Conservation (phyloP, 2,888 invertebrate genomes). For the Cheilosia vulpina region DNA sequence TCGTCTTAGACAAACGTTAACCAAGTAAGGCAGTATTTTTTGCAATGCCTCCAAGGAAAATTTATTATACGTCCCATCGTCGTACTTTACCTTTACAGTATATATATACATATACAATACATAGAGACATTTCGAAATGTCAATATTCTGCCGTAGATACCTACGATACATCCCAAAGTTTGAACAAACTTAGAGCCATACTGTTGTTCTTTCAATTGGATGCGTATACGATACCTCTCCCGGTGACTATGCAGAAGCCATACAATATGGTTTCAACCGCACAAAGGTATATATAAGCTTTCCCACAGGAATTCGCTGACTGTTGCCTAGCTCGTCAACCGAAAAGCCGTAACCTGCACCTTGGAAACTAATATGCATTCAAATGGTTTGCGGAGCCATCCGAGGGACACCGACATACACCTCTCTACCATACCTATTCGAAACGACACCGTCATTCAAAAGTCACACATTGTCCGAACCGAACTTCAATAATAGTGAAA, state of each 20-base stretch:
- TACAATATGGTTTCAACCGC: background rate
- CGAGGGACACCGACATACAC: background rate
- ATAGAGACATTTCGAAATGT: too few relatives aligned
- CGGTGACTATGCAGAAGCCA: background rate
- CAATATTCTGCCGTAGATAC: background rate
- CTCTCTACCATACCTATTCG: background rate
- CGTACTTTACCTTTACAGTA: too few relatives aligned
- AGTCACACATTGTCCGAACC: constrained; percentile 29
- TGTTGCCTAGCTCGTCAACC: constrained; percentile 16
- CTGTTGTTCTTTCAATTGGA: background rate
- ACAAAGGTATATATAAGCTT: background rate
- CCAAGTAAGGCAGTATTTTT: too few relatives aligned
- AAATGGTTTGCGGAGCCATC: constrained; percentile 14
- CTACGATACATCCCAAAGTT: background rate
- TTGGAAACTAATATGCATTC: constrained; percentile 37
- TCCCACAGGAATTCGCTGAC: constrained; percentile 21
- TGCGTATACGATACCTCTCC: background rate
- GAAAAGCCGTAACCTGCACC: constrained; percentile 15
- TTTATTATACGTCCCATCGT: too few relatives aligned
- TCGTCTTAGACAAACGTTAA: too few relatives aligned
- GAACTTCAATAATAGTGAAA: constrained; percentile 20
- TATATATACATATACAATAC: too few relatives aligned
- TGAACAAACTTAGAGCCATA: background rate
- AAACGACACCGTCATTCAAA: constrained; percentile 34
- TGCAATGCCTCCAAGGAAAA: too few relatives aligned